Evolutionary conservation across 1,140 invertebrate species (phyloP).

Genomic region (Tetramorium simillimum): DNA sequence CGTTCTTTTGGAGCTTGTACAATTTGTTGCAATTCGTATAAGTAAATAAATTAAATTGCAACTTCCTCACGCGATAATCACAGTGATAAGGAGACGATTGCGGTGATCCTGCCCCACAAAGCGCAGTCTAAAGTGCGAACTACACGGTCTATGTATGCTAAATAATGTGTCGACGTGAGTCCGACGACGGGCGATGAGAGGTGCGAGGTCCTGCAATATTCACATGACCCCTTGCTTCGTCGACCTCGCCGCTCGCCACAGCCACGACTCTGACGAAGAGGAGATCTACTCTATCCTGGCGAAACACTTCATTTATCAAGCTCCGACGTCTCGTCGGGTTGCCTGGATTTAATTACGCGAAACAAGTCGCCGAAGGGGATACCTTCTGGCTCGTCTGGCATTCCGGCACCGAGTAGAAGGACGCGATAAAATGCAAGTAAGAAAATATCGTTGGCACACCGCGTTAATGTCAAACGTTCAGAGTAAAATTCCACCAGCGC

Average conservation of each 20-base stretch:
- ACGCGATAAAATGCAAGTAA: constrained; percentile 57
- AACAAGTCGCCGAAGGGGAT: constrained; percentile 75
- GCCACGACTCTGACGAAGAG: constrained; percentile 63
- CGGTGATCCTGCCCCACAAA: background rate
- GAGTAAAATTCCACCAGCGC: background rate
- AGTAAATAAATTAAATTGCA: constrained; percentile 7
- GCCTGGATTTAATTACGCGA: constrained; percentile 78
- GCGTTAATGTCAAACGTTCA: constrained; percentile 4
- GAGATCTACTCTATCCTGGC: constrained; percentile 65
- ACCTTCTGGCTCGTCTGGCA: constrained; percentile 55
- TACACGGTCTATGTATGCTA: constrained; percentile 26
- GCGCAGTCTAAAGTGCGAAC: constrained; percentile 33
- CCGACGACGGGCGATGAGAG: constrained; percentile 65
- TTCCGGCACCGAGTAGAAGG: constrained; percentile 42
- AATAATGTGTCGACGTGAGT: constrained; percentile 65
- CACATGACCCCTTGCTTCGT: constrained; percentile 69
- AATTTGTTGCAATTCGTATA: background rate
- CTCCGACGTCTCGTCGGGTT: constrained; percentile 77
- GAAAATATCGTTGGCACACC: constrained; percentile 17
- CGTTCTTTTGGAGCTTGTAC: background rate
- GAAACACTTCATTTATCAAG: constrained; percentile 78
- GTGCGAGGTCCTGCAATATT: constrained; percentile 74
- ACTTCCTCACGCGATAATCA: background rate
- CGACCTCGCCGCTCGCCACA: constrained; percentile 64
- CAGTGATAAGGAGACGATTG: background rate